A percentile compares a stretch with the other conserved stretches of the same genome.
Evolutionary conservation across 2,797 vertebrate species (phyloP).

Genomic region (Pipistrellus kuhlii): DNA sequence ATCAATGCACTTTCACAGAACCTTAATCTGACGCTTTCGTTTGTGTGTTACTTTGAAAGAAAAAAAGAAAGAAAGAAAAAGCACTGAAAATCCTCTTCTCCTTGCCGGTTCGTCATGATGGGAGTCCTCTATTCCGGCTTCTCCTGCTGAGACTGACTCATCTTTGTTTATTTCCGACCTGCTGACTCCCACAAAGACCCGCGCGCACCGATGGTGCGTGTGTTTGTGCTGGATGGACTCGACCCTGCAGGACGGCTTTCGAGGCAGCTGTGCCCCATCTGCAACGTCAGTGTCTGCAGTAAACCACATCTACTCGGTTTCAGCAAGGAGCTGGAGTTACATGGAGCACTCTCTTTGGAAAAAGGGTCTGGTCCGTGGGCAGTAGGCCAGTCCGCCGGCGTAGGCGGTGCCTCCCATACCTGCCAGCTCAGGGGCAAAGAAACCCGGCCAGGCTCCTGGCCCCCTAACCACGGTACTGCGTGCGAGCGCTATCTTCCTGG

Average conservation of each 20-base stretch:
- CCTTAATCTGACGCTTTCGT: neutral
- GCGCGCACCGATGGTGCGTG: neutral
- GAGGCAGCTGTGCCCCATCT: conserved; percentile 52
- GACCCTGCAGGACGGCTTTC: conserved; percentile 66
- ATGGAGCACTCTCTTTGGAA: neutral
- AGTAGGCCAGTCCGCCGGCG: neutral
- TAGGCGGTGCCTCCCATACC: accelerated
- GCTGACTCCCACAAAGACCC: conserved; percentile 63
- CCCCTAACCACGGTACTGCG: neutral
- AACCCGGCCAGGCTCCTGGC: too few species aligned
- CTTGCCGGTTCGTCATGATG: neutral
- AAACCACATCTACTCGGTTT: neutral
- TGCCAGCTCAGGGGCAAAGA: neutral
- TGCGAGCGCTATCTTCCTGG: neutral
- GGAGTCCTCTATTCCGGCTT: conserved; percentile 53
- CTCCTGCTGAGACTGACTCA: conserved; percentile 16
- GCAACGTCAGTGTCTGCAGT: neutral
- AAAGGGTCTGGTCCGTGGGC: neutral
- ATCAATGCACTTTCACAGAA: neutral
- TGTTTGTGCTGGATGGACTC: conserved; percentile 18
- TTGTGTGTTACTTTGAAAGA: neutral
- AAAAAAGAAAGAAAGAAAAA: neutral
- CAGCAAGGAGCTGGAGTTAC: neutral
- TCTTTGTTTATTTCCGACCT: conserved; percentile 72
- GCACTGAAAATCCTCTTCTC: neutral